phyloP scores from a whole-genome alignment of 2,797 vertebrate genomes.

The Heteromormyrus szaboi region DNA sequence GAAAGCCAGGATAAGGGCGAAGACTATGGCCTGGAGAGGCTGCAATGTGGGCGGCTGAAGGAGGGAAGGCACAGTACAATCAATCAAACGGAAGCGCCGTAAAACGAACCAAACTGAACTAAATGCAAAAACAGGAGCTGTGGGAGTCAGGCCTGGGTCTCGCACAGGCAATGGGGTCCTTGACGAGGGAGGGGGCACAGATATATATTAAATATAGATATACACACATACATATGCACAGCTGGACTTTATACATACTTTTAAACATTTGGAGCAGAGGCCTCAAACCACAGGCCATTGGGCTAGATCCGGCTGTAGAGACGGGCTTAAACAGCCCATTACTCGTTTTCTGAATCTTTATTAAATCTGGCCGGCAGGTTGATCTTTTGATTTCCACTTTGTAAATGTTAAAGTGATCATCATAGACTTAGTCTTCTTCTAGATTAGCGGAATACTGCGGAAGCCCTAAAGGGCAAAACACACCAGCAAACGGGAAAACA shows the following conservation, averaged over 20 bases:
- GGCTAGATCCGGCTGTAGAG: neutral
- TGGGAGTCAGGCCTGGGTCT: neutral
- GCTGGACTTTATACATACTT: constrained; percentile 21
- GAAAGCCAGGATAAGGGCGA: constrained; percentile 99
- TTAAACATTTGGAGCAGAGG: neutral
- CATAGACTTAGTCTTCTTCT: neutral
- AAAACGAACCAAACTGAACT: constrained; percentile 28
- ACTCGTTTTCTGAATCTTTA: neutral
- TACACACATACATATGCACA: constrained; percentile 19
- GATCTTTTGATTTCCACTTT: neutral
- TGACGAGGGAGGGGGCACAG: neutral
- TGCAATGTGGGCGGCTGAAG: constrained; percentile 98
- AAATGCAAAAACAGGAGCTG: constrained; percentile 3
- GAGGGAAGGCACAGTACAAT: constrained; percentile 83
- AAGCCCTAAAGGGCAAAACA: neutral
- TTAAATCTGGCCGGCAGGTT: neutral
- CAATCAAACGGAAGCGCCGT: constrained; percentile 61
- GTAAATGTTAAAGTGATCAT: neutral
- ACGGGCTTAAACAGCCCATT: neutral
- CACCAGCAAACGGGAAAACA: neutral
- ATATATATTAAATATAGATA: constrained; percentile 15
- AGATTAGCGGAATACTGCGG: neutral
- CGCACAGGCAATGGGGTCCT: neutral
- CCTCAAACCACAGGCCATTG: neutral
- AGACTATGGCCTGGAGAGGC: constrained; percentile 98